Evolutionary conservation across 2,888 invertebrate genomes (phyloP).

Genomic region (Operophtera brumata): DNA sequence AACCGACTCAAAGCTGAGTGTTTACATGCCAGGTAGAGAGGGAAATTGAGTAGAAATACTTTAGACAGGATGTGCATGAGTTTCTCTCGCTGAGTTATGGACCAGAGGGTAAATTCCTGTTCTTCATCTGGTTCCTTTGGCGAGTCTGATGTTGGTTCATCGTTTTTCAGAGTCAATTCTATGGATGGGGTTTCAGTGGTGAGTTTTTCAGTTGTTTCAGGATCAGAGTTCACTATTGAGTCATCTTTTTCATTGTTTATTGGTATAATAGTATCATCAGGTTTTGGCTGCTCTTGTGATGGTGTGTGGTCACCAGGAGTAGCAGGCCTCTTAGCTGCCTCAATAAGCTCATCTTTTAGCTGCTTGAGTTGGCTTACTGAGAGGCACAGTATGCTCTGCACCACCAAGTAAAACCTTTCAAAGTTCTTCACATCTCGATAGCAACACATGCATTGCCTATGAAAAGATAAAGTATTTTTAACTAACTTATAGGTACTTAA

Average conservation of each 20-base stretch:
- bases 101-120: slow-evolving; percentile 80
- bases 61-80: slow-evolving; percentile 93
- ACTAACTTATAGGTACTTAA: too few relatives aligned
- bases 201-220: slow-evolving; percentile 40
- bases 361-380: slow-evolving; percentile 91
- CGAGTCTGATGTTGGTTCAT: slow-evolving; percentile 34
- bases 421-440: slow-evolving; percentile 95
- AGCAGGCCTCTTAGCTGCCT: slow-evolving; percentile 56
- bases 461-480: slow-evolving; percentile 41
- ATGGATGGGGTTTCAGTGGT: slow-evolving; percentile 41
- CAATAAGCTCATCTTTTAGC: slow-evolving; percentile 81
- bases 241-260: slow-evolving; percentile 47
- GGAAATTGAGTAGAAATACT: slow-evolving; percentile 93
- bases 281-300: slow-evolving; percentile 48
- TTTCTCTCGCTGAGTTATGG: slow-evolving; percentile 92
- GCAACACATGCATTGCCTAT: slow-evolving; percentile 96
- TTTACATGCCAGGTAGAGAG: slow-evolving; percentile 92
- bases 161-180: slow-evolving; percentile 40
- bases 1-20: slow-evolving; percentile 89
- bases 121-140: slow-evolving; percentile 25
- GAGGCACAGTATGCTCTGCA: slow-evolving; percentile 92
- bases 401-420: slow-evolving; percentile 93
- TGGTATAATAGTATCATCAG: slow-evolving; percentile 39
- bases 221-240: slow-evolving; percentile 40
- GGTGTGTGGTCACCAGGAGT: slow-evolving; percentile 48